Base-by-base conservation (phyloP, 2,797 vertebrate species). In the Glossophaga mutica region DNA sequence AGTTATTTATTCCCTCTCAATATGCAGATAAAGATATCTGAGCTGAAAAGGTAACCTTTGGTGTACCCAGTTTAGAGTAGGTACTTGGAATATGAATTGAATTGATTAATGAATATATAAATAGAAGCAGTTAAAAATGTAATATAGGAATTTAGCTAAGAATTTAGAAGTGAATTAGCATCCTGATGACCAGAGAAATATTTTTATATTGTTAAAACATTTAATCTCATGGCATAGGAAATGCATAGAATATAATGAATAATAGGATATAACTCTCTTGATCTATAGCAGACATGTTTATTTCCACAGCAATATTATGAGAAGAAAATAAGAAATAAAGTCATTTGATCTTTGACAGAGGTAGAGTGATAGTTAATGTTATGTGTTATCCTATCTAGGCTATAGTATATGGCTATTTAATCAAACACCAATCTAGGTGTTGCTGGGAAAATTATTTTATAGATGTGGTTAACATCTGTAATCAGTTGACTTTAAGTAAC, bases 181-280 rank as follows among this genome's bases (percentile, higher is more conserved):
- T 92, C 34, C 37, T 86, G 42, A 81, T 67, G 55, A 77, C 12
- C 67, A 70, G 29, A 76, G 59, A 90, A 76, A 85, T 88, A 76
- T 62, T 79, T 71, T 92, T 71, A 57, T 88, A 94, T 52, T 87
- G 12, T 39, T 85, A 81, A 94, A 67, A 81, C n/a, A 24, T 68
- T 79, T 62, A 85, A 10, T 34, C 50, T 77, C 55, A 42, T 71
- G 34, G 3, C 42, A 39, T 50, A 22, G 39, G 14, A 93, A 71
- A 84, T n/a, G 11, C 12, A 85, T 2, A 52, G 48, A 37, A 68
- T 82, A 78, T 65, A n/a, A 52, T 86, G 70, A 92, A 78, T 16
- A 76, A 50, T 9, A 32, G 11, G 19, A 74, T 12, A 19, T 26
- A 11, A 46, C 50, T 71, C 3, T n/a, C 32, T 39, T 18, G 32